Base-by-base conservation (phyloP, 2,888 invertebrate genomes). In the Chrysolina oricalcia region DNA sequence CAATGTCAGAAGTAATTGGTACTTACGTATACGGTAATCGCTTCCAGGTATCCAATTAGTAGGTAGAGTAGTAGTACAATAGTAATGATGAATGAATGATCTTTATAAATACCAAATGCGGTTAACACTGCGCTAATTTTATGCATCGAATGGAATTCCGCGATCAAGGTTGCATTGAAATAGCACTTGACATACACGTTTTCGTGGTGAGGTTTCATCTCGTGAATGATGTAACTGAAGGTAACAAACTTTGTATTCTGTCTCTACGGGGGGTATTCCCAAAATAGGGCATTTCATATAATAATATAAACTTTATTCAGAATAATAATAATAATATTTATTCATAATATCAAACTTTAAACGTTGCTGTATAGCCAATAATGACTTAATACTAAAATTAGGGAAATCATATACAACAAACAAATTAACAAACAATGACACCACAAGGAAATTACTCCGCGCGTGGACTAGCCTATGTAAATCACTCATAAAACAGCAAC, bases 71-170 rank as follows among this genome's bases (percentile, higher is more conserved):
- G 35, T 35, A 53, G 8, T 53, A 19, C 53, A 21, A 15, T 27
- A 35, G 59, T 59, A 56, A 56, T 17, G 19, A 6, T 50, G n/a
- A 59, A 35, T 59, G 27, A 59, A 59, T 27, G 59, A 17, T 27
- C 35, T 59, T 59, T 27, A 19, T 13, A 15, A 59, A 59, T 59
- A 23, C 35, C 27, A 35, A 15, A n/a, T n/a, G 59, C 27, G 3
- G 23, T 59, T 27, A 6, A 59, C 15, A 4, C 19, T 59, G 59
- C n/a, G 2, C n/a, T 27, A 59, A 59, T 59, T 59, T 59, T 17
- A 59, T 35, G 23, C 35, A 59, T 5, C n/a, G 8, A 56, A 59
- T 35, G 15, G 10, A n/a, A 59, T 59, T 35, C 53, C 21, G 17
- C 5, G 53, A 27, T 59, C 59, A 59, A 59, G 59, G 59, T 4